Percentiles rank a stretch among this genome's conserved stretches.
phyloP scores from a whole-genome alignment of 37 sponge, comb jelly and placozoan genomes.

The Hormiphora californensis region DNA sequence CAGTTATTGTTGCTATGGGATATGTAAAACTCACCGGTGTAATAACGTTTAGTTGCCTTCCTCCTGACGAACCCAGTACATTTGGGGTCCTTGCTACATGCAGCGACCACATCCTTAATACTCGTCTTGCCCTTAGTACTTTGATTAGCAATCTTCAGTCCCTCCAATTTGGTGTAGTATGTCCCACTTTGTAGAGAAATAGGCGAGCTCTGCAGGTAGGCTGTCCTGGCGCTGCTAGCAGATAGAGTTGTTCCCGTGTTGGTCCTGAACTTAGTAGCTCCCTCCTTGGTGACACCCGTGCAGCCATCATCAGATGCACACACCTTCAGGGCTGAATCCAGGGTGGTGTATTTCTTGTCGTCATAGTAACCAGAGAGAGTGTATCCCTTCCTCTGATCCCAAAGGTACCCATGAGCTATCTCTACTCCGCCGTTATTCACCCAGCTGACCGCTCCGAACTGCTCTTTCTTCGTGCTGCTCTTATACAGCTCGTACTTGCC shows the following conservation, averaged over 20 bases:
- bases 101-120: not conserved
- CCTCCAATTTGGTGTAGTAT: too few relatives aligned
- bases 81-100: not conserved
- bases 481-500: not conserved
- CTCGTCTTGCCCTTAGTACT: too few relatives aligned
- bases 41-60: not conserved
- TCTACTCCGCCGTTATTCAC: not conserved
- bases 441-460: not conserved
- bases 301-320: not conserved
- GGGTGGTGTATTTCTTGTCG: not conserved
- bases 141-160: too few relatives aligned
- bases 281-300: not conserved
- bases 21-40: too few relatives aligned
- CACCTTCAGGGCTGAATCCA: not conserved
- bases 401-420: not conserved
- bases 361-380: not conserved
- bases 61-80: constrained; percentile 9
- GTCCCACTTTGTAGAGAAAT: too few relatives aligned
- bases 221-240: not conserved
- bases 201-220: not conserved
- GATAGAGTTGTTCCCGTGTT: not conserved
- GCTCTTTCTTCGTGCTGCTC: not conserved
- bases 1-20: too few relatives aligned
- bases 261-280: not conserved
- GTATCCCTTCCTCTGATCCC: not conserved